phyloP scores from a whole-genome alignment of 2,888 invertebrate genomes.

The Tachina fera region DNA sequence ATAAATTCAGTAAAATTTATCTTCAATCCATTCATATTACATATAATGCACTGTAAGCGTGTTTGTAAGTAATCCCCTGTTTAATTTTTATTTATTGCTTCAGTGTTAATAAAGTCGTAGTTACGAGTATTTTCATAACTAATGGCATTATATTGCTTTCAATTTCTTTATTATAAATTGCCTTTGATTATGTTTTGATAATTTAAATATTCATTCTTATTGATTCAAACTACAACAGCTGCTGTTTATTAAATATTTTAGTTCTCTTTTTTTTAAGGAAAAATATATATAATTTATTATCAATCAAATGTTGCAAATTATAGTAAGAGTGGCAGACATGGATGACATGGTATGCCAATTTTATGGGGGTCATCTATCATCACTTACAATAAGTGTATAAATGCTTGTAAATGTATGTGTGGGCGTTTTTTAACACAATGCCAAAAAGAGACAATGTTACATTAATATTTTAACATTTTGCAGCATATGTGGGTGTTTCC shows the following conservation, averaged over 20 bases:
- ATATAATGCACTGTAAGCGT: not conserved
- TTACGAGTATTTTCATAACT: conserved; percentile 3
- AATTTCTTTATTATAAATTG: conserved; percentile 53
- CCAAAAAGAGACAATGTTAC: conserved; percentile 35
- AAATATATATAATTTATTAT: conserved; percentile 52
- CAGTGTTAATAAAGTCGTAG: conserved; percentile 48
- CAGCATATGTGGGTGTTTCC: conserved; percentile 5
- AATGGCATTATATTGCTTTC: not conserved
- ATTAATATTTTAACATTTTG: conserved; percentile 31
- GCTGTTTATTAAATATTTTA: conserved; percentile 43
- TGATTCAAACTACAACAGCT: conserved; percentile 47
- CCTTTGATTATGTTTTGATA: conserved; percentile 59
- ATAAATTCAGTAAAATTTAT: not conserved
- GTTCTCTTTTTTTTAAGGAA: conserved; percentile 18
- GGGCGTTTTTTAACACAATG: not conserved
- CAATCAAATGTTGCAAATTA: conserved; percentile 50
- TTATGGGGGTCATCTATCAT: conserved; percentile 64
- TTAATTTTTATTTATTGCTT: not conserved
- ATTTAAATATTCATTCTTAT: conserved; percentile 58
- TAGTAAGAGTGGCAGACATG: conserved; percentile 26
- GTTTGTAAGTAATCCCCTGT: not conserved
- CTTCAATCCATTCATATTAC: not conserved
- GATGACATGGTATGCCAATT: conserved; percentile 21
- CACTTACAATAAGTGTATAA: conserved; percentile 51
- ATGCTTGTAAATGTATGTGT: not conserved